phyloP scores from a whole-genome alignment of 2,113 vertebrate species.

The Scophthalmus maximus region DNA sequence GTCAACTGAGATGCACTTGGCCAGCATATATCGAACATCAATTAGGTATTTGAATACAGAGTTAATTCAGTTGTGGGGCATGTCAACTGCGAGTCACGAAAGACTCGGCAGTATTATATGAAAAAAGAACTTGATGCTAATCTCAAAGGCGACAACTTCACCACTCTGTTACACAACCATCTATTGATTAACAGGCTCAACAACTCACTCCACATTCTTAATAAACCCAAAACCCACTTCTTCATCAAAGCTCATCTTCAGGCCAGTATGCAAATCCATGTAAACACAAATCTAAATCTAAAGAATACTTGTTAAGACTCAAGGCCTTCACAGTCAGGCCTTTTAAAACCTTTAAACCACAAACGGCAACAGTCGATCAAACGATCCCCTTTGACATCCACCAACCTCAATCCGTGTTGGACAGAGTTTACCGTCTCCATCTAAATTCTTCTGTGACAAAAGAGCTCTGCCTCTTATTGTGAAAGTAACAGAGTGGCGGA shows the following conservation, averaged over 20 bases:
- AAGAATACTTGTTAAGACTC: conserved; percentile 41
- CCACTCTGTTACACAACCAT: conserved; percentile 3
- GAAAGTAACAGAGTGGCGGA: conserved; percentile 54
- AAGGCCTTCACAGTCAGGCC: conserved; percentile 42
- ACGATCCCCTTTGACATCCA: conserved; percentile 58
- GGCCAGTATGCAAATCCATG: conserved; percentile 64
- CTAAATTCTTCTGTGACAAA: conserved; percentile 75
- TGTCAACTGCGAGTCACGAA: too few relatives aligned
- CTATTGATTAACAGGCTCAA: conserved; percentile 50
- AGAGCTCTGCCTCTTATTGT: conserved; percentile 66
- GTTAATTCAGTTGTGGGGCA: too few relatives aligned
- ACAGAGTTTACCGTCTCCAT: conserved; percentile 62
- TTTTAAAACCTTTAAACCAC: conserved; percentile 50
- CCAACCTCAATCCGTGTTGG: conserved; percentile 53
- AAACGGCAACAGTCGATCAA: conserved; percentile 67
- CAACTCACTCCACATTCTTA: conserved; percentile 41
- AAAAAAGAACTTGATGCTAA: too few relatives aligned
- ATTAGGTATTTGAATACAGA: too few relatives aligned
- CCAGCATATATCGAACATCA: too few relatives aligned
- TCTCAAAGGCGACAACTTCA: background rate
- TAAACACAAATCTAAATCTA: conserved; percentile 59
- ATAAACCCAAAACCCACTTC: conserved; percentile 40
- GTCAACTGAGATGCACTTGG: background rate
- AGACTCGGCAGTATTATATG: too few relatives aligned
- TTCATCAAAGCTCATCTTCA: conserved; percentile 52